phyloP scores from a whole-genome alignment of 2,113 vertebrate species.

The Callipepla squamata region DNA sequence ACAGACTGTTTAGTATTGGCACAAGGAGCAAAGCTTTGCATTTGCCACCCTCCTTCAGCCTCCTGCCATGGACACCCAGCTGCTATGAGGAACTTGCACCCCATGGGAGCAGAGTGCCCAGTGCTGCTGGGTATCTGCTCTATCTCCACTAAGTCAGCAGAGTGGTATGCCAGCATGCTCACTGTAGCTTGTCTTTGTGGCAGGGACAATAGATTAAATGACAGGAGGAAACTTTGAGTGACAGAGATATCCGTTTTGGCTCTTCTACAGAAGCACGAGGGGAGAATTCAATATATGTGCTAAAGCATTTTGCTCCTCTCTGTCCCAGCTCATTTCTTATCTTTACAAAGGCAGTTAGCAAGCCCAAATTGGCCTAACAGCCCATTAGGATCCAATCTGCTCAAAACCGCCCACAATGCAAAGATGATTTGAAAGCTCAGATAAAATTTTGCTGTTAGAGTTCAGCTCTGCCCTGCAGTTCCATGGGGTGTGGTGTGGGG shows the following conservation, averaged over 20 bases:
- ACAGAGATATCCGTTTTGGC: not conserved
- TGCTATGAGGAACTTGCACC: rapidly evolving
- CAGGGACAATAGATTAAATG: not conserved
- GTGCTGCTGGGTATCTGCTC: rapidly evolving
- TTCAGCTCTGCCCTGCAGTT: not conserved
- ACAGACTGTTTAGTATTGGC: not conserved
- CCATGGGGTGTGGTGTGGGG: rapidly evolving
- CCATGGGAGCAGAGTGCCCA: not conserved
- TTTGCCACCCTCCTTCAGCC: not conserved
- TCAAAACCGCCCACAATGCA: not conserved
- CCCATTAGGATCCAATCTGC: slow-evolving; percentile 36
- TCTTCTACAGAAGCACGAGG: slow-evolving; percentile 11
- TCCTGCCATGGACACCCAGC: rapidly evolving
- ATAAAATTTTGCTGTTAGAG: not conserved
- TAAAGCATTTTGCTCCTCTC: slow-evolving; percentile 41
- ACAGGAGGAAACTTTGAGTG: not conserved
- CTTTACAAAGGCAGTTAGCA: not conserved
- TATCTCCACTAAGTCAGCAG: not conserved
- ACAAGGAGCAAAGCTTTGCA: not conserved
- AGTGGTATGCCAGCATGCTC: rapidly evolving
- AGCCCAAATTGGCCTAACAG: slow-evolving; percentile 44
- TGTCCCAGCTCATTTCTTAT: slow-evolving; percentile 64
- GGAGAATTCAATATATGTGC: slow-evolving; percentile 7
- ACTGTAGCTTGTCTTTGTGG: rapidly evolving
- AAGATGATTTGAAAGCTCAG: slow-evolving; percentile 47